These are phyloP conservation scores for Pogonus chalceus DNA, from an alignment of 1,140 invertebrate genomes.

Conservation along the genomic window DNA sequence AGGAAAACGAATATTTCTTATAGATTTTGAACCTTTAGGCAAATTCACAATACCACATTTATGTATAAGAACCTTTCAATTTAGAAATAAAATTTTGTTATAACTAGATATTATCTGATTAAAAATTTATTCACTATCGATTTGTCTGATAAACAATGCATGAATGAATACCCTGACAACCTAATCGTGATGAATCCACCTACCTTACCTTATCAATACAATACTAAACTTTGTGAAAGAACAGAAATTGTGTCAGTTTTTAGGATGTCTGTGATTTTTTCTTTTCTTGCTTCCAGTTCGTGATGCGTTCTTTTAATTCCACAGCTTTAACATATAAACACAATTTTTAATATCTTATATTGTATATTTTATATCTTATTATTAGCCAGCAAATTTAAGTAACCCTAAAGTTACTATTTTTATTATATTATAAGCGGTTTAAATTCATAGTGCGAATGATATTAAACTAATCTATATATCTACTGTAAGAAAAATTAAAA, in stretches of 20 bases:
- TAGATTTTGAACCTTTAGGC: too few relatives aligned
- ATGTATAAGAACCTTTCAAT: too few relatives aligned
- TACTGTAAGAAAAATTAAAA: not conserved
- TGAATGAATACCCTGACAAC: not conserved
- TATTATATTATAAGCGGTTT: conserved; percentile 2
- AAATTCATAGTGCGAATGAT: not conserved
- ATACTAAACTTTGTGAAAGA: not conserved
- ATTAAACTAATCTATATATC: not conserved
- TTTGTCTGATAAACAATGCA: not conserved
- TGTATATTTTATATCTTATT: conserved; percentile 1
- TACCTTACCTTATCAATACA: conserved; percentile 2
- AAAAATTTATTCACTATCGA: too few relatives aligned
- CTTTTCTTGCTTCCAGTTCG: conserved; percentile 66
- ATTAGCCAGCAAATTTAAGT: conserved; percentile 2
- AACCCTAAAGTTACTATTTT: not conserved
- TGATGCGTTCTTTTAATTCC: conserved; percentile 68
- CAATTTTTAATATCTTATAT: conserved; percentile 3
- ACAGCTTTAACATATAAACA: conserved; percentile 41
- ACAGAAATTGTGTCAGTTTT: not conserved
- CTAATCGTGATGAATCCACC: not conserved
- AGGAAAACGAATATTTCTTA: too few relatives aligned
- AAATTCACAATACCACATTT: too few relatives aligned
- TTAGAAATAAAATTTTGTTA: too few relatives aligned
- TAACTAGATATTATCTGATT: too few relatives aligned
- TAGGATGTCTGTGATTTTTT: conserved; percentile 34